Conservation (phyloP, 2,797 vertebrate species). For the Pipistrellus nathusii region DNA sequence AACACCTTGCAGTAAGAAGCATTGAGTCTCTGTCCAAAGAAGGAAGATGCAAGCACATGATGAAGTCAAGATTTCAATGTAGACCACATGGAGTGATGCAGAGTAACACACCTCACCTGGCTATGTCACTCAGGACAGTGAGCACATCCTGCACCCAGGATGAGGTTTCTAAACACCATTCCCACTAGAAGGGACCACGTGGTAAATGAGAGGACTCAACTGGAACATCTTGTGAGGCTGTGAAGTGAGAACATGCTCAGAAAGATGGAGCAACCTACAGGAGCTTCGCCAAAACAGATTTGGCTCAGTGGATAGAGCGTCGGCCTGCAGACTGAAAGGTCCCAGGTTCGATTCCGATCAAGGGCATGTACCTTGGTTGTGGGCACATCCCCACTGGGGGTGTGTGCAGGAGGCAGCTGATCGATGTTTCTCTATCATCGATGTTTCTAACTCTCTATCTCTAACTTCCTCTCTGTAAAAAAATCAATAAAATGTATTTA, state of each 20-base stretch:
- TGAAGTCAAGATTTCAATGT: not conserved
- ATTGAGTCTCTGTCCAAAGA: not conserved
- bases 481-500: too few relatives aligned
- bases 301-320: too few relatives aligned
- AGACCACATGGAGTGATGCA: not conserved
- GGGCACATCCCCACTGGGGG: too few relatives aligned
- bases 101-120: not conserved
- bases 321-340: too few relatives aligned
- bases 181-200: not conserved
- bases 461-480: too few relatives aligned
- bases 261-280: not conserved
- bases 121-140: not conserved
- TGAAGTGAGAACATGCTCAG: not conserved
- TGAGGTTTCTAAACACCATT: not conserved
- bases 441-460: too few relatives aligned
- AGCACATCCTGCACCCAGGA: not conserved
- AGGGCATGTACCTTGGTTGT: too few relatives aligned
- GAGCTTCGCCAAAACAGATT: too few relatives aligned
- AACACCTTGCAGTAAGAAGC: not conserved
- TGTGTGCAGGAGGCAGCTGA: too few relatives aligned
- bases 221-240: not conserved
- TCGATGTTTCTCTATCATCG: too few relatives aligned
- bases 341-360: too few relatives aligned
- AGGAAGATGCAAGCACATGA: not conserved
- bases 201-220: not conserved